Base-by-base conservation (phyloP, 2,888 invertebrate genomes). In the Vanessa cardui region DNA sequence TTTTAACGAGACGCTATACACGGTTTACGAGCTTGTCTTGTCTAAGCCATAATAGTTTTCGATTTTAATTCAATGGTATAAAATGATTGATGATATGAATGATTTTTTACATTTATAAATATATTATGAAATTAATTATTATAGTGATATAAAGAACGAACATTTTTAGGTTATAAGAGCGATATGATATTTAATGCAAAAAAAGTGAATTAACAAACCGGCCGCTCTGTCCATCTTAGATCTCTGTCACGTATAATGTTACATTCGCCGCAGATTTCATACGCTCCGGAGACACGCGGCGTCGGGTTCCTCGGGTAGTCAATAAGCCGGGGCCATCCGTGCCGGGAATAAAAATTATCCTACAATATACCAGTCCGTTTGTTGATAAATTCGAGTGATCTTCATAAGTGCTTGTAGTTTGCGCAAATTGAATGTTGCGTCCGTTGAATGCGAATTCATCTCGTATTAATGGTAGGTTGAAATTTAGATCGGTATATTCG, bases 281-380 rank as follows among this genome's bases (percentile, higher is more conserved):
- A 62, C 70, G 68, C 74, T 70, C 74, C 59, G 72, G 78, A 82
- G 88, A 82, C 84, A 80, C 76, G 82, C 75, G 78, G 85, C 77
- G 80, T 88, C 83, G 80, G 83, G 84, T 88, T 83, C 78, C 86
- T 72, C 71, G 75, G 79, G 78, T 83, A 84, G 84, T 85, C 84
- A 84, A 83, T 86, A 83, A 80, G 78, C 76, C 68, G 58, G 69
- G 73, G 72, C 62, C 63, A 73, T 73, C 81, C 85, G 84, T 83
- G 86, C 81, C 81, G 68, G 73, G 83, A 83, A 84, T 86, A 82
- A 83, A 84, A 82, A 80, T 72, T 67, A 72, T 66, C 54, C 49
- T 56, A 60, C 66, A 64, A 59, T 50, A 21, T 50, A 50, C 46
- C 44, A 61, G 64, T 60, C 60, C 47, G 61, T 62, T 63, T 64